Evolutionary conservation across 2,888 invertebrate species (phyloP).

Genomic region (Rhynchonema sp.): DNA sequence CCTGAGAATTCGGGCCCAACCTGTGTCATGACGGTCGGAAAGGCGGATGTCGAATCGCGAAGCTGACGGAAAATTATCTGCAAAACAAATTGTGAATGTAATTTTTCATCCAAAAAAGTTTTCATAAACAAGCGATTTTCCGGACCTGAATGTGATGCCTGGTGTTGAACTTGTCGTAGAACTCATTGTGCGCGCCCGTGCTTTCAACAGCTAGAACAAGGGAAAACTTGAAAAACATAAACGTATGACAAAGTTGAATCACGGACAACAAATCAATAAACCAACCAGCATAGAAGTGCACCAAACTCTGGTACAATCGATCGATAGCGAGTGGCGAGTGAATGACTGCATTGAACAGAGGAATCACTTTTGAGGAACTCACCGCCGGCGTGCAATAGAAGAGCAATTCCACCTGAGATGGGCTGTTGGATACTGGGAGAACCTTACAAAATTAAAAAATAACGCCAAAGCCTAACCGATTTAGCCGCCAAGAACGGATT

Average conservation of each 20-base stretch:
- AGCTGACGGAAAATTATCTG: conserved; percentile 45
- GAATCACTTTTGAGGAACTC: conserved; percentile 15
- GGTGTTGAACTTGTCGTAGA: conserved; percentile 97
- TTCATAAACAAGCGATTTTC: neutral
- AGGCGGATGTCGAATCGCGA: neutral
- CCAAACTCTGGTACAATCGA: conserved; percentile 63
- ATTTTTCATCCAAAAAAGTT: neutral
- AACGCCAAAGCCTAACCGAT: no score
- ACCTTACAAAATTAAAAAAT: no score
- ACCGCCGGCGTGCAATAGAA: conserved; percentile 38
- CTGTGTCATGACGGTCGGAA: no score
- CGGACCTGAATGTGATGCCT: conserved; percentile 74
- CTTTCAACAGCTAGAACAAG: conserved; percentile 42
- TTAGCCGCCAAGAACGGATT: conserved; percentile 94
- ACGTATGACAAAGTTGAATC: no score
- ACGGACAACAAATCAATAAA: no score
- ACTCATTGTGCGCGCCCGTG: conserved; percentile 90
- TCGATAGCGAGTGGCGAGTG: conserved; percentile 63
- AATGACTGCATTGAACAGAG: conserved; percentile 55
- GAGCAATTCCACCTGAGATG: conserved; percentile 60
- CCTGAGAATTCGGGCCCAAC: no score
- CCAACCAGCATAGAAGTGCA: conserved; percentile 79
- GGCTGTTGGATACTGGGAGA: no score
- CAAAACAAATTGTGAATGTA: no score
- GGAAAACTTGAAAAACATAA: neutral